Evolutionary conservation across 1,140 invertebrate genomes (phyloP), one percentile per base, ranked within the genome.

Genomic region (Frieseomelitta varia): DNA sequence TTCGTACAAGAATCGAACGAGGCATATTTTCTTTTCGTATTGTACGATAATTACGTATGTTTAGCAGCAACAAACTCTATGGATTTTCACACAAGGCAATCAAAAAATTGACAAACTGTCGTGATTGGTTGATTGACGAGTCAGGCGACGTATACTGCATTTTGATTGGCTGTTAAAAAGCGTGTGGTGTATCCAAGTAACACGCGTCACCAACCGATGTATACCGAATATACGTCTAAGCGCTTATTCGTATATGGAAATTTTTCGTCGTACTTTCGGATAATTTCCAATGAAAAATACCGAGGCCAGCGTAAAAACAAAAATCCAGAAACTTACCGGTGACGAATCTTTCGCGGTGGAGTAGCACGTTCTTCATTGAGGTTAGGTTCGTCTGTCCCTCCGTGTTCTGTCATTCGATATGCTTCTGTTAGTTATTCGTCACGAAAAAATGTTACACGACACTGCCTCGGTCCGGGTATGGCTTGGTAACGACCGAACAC

Each of bases 261-360:
- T 27, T 56, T 71, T 34, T 55, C 15, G 2, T 39, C 4, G 56
- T 24, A 71, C 34, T 1, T 27, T 58, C 14, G 19, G 30, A 17
- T 47, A 55, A 77, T 77, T 69, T 12, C 21, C 39, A 39, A 72
- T 34, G 21, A 39, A 4, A 24, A 75, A 19, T 24, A 12, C 8
- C 24, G 27, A n/a, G n/a, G n/a, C 39, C 4, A 24, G 8, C 14
- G 6, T 12, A 11, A 8, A 8, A 61, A 51, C 19, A 10, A 30
- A 27, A 63, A 68, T 27, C 19, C 1, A 30, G 27, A 34, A 47
- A 90, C 93, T 94, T 79, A 94, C 94, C 94, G 93, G 91, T 94
- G 94, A 90, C 94, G 93, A 89, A 94, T 94, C 84, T 92, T 94
- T 51, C 94, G 93, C 86, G 90, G 92, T 71, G 91, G 90, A 77